Conservation (phyloP, 2,797 vertebrate species). For the Hoplostethus mediterraneus region DNA sequence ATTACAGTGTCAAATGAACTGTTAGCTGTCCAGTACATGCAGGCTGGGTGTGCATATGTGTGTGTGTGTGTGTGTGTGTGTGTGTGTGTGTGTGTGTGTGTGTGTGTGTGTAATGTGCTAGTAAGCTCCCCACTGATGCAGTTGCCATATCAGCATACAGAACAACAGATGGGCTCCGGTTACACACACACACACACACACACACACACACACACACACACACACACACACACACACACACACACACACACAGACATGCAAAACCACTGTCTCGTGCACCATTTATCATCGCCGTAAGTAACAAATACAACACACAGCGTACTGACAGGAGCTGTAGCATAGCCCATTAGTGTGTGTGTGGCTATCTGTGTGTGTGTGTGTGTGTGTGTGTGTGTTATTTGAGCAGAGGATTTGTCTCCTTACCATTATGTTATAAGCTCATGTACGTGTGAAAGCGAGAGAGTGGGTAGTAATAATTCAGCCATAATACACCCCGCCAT, state of each 20-base stretch:
- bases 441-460: too few relatives aligned
- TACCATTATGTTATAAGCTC: too few relatives aligned
- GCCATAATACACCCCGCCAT: too few relatives aligned
- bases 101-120: slow-evolving; percentile 50
- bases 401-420: too few relatives aligned
- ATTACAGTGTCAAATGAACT: slow-evolving; percentile 85
- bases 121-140: slow-evolving; percentile 74
- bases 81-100: slow-evolving; percentile 1
- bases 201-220: slow-evolving; percentile 27
- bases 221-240: slow-evolving; percentile 5
- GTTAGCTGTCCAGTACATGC: slow-evolving; percentile 70
- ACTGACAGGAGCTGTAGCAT: slow-evolving; percentile 5
- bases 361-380: slow-evolving; percentile 1
- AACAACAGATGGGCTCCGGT: slow-evolving; percentile 77
- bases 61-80: slow-evolving; percentile 34
- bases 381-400: slow-evolving; percentile 6
- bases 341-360: slow-evolving; percentile 27
- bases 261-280: slow-evolving; percentile 25
- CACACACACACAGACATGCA: slow-evolving; percentile 28
- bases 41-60: slow-evolving; percentile 38
- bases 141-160: slow-evolving; percentile 76
- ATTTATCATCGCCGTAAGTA: slow-evolving; percentile 45
- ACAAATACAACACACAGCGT: slow-evolving; percentile 25
- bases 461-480: too few relatives aligned
- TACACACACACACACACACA: slow-evolving; percentile 20